Evolutionary conservation across 2,113 vertebrate genomes (phyloP), one percentile per base, ranked within the genome.

Genomic region (Dolichallabes microphthalmus): DNA sequence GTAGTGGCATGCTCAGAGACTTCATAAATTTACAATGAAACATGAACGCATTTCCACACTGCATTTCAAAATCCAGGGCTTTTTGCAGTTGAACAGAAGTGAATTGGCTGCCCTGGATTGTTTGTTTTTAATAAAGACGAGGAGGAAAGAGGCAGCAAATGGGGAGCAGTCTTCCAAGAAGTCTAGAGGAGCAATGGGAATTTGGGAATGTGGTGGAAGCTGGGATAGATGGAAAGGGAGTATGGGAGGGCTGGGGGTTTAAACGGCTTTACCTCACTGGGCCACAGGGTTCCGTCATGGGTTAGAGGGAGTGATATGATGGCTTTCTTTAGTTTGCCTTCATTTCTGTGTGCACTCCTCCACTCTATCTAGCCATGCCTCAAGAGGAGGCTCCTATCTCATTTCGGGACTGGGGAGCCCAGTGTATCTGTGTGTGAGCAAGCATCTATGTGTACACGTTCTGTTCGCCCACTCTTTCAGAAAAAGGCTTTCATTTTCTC

Each of bases 1-100:
- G 94, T 93, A 91, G 58, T 78, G 1, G 91, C 91, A 87, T 85
- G 92, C 93, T 94, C 93, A 91, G 94, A 95, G 94, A 91, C 95
- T 96, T 95, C 94, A 95, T 94, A 95, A 94, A 94, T 95, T 95
- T 95, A 94, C 94, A 94, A 94, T 95, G 94, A 94, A 96, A 95
- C 94, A 93, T 89, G 93, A 95, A 93, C 94, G 95, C 94, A 94
- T 94, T 94, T 95, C 94, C 89, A 57, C 85, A 14, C 80, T 76
- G 25, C 85, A 95, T 95, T 93, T 95, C 93, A 94, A 92, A 95
- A 94, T 92, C 91, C 90, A 91, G 90, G 92, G 92, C 91, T 91
- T 93, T 92, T 88, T 87, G 86, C 92, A 91, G 86, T 88, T 89
- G 88, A 88, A 88, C 80, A 45, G 69, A 76, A 76, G 82, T 15